Conservation (phyloP, 2,888 invertebrate genomes). For the Yponomeuta sedellus region DNA sequence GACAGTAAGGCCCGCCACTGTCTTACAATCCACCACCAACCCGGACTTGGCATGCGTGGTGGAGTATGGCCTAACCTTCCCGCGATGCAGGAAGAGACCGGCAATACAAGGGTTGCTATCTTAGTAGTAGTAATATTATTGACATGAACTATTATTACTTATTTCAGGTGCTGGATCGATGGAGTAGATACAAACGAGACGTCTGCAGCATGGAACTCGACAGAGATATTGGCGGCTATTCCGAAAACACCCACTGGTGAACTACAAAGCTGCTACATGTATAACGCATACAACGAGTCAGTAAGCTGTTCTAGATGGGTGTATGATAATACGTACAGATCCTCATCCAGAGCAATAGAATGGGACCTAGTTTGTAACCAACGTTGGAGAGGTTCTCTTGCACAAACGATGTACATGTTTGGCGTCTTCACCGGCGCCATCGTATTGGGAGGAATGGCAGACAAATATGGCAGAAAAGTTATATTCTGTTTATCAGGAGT, state of each 20-base stretch:
- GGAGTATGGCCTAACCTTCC: too few species aligned
- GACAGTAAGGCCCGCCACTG: too few species aligned
- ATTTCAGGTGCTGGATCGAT: slow-evolving; percentile 78
- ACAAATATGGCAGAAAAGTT: slow-evolving; percentile 87
- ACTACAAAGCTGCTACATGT: slow-evolving; percentile 79
- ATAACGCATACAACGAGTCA: slow-evolving; percentile 48
- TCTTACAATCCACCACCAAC: too few species aligned
- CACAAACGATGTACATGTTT: slow-evolving; percentile 88
- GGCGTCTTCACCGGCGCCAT: slow-evolving; percentile 91
- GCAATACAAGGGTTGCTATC: too few species aligned
- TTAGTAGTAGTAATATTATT: too few species aligned
- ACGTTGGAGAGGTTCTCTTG: slow-evolving; percentile 88
- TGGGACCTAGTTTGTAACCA: slow-evolving; percentile 88
- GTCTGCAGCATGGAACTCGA: slow-evolving; percentile 74
- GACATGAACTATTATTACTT: not conserved
- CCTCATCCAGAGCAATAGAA: slow-evolving; percentile 85
- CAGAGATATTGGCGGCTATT: slow-evolving; percentile 72
- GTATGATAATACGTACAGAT: slow-evolving; percentile 83
- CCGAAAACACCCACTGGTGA: slow-evolving; percentile 71
- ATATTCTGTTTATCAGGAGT: slow-evolving; percentile 89
- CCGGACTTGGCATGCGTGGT: too few species aligned
- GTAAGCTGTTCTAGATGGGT: slow-evolving; percentile 75
- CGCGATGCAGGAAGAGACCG: too few species aligned
- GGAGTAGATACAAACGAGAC: slow-evolving; percentile 77
- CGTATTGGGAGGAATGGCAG: slow-evolving; percentile 86